Base-by-base conservation (phyloP, 1,140 invertebrate species). In the Anthonomus grandis region DNA sequence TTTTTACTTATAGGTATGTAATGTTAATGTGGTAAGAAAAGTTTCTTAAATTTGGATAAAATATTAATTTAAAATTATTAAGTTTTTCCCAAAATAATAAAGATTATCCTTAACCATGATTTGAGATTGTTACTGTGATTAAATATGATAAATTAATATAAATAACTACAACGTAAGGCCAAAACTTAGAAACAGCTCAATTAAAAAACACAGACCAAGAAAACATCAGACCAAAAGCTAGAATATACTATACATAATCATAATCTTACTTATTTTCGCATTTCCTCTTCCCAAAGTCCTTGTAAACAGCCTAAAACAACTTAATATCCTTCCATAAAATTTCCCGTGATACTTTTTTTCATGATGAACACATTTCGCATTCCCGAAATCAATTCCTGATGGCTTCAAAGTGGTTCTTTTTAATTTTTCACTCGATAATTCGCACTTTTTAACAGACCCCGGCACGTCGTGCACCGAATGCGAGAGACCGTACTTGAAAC, bases 401-500 rank as follows among this genome's bases (percentile, higher is more conserved):
- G 46, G 46, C 12, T 48, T 34, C n/a, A 51, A 38, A 8, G 49
- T 51, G 10, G 49, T 24, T 13, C 25, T 10, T 41, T 41, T 51
- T 17, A 39, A 22, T 39, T 51, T 51, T 24, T 51, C 48, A 5
- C 15, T n/a, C 21, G 13, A 47, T 24, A n/a, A 9, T 48, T 48
- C 9, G 46, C 15, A 17, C 22, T 48, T 36, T 2, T 23, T 24
- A n/a, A 13, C 10, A 38, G 4, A 38, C 4, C 4, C n/a, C 19
- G 12, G 9, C 27, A 48, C 13, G 13, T 48, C 27, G 2, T 36
- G 25, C 17, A 46, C 53, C 1, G 64, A 66, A 36, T 64, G 46
- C n/a, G 57, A 63, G 38, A 62, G 25, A 12, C 57, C 63, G 50
- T 64, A 64, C 18, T 54, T 64, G 4, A 54, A 59, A 24, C 64